Conservation (phyloP, 2,797 vertebrate genomes). For the Choloepus didactylus region DNA sequence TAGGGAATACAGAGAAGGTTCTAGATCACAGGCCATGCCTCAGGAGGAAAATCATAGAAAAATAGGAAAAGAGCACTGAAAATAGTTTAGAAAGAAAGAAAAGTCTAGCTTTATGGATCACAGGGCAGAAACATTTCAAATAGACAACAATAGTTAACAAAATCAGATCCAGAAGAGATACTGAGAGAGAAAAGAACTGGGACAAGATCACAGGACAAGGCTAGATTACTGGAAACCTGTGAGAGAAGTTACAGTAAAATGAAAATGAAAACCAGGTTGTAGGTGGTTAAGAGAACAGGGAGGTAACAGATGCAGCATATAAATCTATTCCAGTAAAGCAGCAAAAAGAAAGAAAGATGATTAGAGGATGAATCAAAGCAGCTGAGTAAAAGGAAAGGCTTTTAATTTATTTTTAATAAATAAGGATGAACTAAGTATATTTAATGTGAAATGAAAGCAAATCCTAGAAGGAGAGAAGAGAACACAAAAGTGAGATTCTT, state of each 20-base stretch:
- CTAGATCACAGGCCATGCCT: background rate
- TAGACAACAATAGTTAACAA: background rate
- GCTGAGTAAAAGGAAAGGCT: constrained; percentile 6
- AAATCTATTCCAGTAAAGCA: constrained; percentile 24
- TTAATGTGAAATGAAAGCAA: constrained; percentile 10
- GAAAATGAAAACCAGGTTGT: constrained; percentile 52
- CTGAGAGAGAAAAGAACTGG: background rate
- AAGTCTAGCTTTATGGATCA: background rate
- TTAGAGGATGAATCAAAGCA: background rate
- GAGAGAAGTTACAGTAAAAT: background rate
- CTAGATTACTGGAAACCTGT: background rate
- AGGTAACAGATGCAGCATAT: background rate
- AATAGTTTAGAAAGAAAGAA: constrained; percentile 55
- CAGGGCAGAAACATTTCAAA: constrained; percentile 37
- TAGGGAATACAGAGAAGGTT: background rate
- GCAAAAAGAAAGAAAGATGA: constrained; percentile 1
- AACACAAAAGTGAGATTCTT: background rate
- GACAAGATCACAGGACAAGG: background rate
- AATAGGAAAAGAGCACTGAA: background rate
- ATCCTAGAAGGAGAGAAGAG: background rate
- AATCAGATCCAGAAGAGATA: constrained; percentile 47
- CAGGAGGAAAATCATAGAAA: background rate
- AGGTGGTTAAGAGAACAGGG: background rate
- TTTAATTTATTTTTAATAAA: constrained; percentile 63
- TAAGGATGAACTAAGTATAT: constrained; percentile 29